phyloP scores from a whole-genome alignment of 2,113 vertebrate species.

The Lophura nycthemera region DNA sequence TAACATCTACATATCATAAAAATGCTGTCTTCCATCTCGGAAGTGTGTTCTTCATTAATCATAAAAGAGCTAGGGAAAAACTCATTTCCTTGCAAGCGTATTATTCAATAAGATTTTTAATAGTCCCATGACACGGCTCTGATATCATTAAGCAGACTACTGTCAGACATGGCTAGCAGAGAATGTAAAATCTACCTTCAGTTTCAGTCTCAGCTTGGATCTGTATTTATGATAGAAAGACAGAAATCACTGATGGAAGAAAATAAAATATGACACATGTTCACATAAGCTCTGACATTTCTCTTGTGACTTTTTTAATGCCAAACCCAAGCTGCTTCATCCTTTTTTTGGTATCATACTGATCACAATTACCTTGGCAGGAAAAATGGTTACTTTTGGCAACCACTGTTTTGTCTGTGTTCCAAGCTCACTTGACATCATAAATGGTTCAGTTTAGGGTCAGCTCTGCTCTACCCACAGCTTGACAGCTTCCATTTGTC shows the following conservation, averaged over 20 bases:
- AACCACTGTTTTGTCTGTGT: not conserved
- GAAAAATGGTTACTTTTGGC: conserved; percentile 15
- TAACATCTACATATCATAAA: not conserved
- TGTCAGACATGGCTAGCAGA: not conserved
- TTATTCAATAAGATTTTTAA: not conserved
- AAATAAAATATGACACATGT: rapidly evolving
- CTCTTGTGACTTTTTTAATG: not conserved
- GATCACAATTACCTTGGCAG: conserved; percentile 7
- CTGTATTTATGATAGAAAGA: not conserved
- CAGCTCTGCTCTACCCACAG: not conserved
- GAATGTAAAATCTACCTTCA: not conserved
- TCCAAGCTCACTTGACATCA: not conserved
- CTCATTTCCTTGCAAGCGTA: rapidly evolving
- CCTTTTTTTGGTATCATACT: not conserved
- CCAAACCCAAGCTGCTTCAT: not conserved
- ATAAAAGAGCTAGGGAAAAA: not conserved
- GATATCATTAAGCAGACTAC: not conserved
- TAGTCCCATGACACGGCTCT: not conserved
- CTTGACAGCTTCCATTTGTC: not conserved
- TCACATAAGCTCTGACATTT: not conserved
- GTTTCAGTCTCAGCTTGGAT: not conserved
- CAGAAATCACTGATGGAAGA: not conserved
- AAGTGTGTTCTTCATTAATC: not conserved
- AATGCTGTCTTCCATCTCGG: not conserved
- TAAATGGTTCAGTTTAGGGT: not conserved